Evolutionary conservation across 2,888 invertebrate genomes (phyloP).

Genomic region (Cryptophagus acutangulus): DNA sequence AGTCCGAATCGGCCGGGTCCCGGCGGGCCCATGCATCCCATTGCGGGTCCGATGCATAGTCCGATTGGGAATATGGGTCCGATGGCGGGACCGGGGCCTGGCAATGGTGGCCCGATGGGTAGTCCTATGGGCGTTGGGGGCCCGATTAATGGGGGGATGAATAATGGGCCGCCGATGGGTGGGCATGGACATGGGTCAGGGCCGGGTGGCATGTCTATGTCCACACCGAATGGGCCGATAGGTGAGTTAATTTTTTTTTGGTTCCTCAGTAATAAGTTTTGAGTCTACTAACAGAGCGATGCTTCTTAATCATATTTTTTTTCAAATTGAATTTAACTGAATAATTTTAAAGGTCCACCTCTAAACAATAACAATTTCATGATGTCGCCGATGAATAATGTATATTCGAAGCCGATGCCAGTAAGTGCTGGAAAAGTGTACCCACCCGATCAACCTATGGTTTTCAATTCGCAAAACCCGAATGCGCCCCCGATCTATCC

Average conservation of each 20-base stretch:
- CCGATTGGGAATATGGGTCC: conserved; percentile 64
- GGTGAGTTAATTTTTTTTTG: conserved; percentile 27
- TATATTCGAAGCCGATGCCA: conserved; percentile 85
- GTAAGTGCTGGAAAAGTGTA: conserved; percentile 90
- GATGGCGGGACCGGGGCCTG: conserved; percentile 41
- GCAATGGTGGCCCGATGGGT: conserved; percentile 30
- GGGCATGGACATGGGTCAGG: conserved; percentile 48
- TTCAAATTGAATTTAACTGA: conserved; percentile 9
- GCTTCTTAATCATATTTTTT: too few relatives aligned
- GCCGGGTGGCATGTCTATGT: conserved; percentile 45
- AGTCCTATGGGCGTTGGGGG: conserved; percentile 69
- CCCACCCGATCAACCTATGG: conserved; percentile 94
- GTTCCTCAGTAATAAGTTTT: too few relatives aligned
- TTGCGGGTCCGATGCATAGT: conserved; percentile 52
- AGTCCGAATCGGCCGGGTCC: conserved; percentile 58
- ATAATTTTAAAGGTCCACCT: conserved; percentile 44
- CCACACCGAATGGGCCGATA: conserved; percentile 37
- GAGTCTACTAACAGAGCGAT: not conserved
- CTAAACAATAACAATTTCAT: conserved; percentile 46
- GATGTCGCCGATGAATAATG: conserved; percentile 47
- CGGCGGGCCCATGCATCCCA: conserved; percentile 53
- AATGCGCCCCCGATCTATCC: conserved; percentile 98
- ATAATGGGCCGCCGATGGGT: conserved; percentile 63
- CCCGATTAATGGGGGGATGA: conserved; percentile 20
- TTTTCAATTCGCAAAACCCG: conserved; percentile 96